A percentile compares a stretch with the other conserved stretches of the same genome.
Evolutionary conservation across 2,888 invertebrate species (phyloP).

Genomic region (Didymodactylos carnosus): DNA sequence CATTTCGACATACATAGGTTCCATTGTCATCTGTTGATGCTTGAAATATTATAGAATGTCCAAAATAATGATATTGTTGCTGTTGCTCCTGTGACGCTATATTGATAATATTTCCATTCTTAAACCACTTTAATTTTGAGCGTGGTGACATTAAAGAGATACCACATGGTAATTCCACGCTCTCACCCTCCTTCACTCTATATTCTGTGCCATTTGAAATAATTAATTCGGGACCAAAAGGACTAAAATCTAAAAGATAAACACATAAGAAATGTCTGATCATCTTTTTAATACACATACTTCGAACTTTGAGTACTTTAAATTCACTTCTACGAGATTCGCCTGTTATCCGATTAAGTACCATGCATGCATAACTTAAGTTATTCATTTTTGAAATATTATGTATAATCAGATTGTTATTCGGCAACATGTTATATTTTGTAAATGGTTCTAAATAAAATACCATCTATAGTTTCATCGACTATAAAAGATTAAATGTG

Average conservation of each 20-base stretch:
- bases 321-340: neutral
- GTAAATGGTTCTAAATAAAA: neutral
- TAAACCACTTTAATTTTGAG: neutral
- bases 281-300: too few species aligned
- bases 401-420: neutral
- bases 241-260: neutral
- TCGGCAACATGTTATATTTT: neutral
- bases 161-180: neutral
- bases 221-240: neutral
- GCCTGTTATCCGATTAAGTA: neutral
- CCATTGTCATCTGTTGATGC: neutral
- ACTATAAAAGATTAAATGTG: too few species aligned
- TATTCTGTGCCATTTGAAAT: neutral
- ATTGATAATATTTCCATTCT: neutral
- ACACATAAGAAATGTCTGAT: neutral
- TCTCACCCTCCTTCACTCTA: neutral
- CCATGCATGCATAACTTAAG: neutral
- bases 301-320: neutral
- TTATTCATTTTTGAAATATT: neutral
- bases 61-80: neutral
- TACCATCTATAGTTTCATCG: too few species aligned
- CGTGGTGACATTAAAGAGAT: neutral
- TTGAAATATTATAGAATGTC: neutral
- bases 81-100: neutral
- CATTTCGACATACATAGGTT: neutral